Evolutionary conservation across 2,888 invertebrate species (phyloP), one percentile per base, ranked within the genome.

Genomic region (Icerya purchasi): DNA sequence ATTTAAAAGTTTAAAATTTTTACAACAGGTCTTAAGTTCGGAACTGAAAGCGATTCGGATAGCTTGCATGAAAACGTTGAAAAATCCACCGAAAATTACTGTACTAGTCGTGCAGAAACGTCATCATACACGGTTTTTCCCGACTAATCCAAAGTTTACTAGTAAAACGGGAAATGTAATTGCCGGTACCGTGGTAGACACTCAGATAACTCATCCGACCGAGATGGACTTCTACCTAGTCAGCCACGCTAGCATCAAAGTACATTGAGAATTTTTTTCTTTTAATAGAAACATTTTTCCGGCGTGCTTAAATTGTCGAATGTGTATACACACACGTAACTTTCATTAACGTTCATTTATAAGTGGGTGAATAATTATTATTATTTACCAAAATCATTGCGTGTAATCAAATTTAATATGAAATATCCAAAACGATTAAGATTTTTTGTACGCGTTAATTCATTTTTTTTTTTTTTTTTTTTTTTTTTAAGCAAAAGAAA

Each of bases 51-150:
- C 83, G 0, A 81, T 89, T 14, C 75, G 82, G 68, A 72, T 73
- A 52, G 94, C 93, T 1, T 88, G 87, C 66, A 72, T 69, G 65
- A 71, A 69, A 65, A 2, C 14, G 1, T 19, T 10, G 2, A 71
- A 70, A 0, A 82, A 79, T 66, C 78, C 81, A 66, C 90, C 94
- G 0, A 78, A 81, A 57, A 80, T 96, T 22, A 84, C 93, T 25
- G 94, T 93, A 71, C 74, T 96, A 52, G 86, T 96, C 8, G 96
- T 97, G 0, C 94, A 97, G 70, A 97, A 98, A 72, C 78, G 97
- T 0, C 97, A 97, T 74, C 96, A 97, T 69, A 91, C 93, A 0
- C 78, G 96, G 69, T 75, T 66, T 71, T 75, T 64, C 72, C 75
- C n/a, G 0, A 63, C 25, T 58, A 75, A 64, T 70, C 75, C 75